These are phyloP conservation scores for Pyrrhia umbra DNA, from an alignment of 2,888 invertebrate genomes.

Conservation along the genomic window DNA sequence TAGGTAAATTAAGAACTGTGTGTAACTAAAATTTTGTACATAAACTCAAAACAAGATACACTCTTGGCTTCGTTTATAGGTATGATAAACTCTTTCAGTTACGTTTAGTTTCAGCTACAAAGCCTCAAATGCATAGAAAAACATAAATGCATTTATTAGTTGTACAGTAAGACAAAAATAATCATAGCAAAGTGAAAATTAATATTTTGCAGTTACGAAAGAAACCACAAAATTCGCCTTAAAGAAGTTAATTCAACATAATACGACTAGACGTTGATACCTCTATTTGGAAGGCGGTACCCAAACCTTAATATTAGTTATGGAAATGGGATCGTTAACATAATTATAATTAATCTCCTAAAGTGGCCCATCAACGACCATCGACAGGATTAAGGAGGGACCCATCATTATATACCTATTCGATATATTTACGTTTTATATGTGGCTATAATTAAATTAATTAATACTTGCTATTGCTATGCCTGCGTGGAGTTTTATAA, in stretches of 20 bases:
- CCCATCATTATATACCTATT: slow-evolving; percentile 33
- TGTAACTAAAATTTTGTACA: too few species aligned
- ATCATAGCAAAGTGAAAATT: too few species aligned
- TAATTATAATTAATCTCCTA: slow-evolving; percentile 79
- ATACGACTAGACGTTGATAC: slow-evolving; percentile 53
- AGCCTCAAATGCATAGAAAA: too few species aligned
- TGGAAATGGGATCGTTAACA: slow-evolving; percentile 78
- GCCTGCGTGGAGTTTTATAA: slow-evolving; percentile 15
- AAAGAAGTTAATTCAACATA: slow-evolving; percentile 37
- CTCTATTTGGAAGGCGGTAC: slow-evolving; percentile 64
- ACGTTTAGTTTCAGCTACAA: too few species aligned
- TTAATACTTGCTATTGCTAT: slow-evolving; percentile 40
- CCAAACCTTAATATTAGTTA: slow-evolving; percentile 75
- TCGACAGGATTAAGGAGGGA: slow-evolving; percentile 66
- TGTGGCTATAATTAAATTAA: slow-evolving; percentile 49
- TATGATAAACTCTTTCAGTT: too few species aligned
- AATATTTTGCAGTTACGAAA: too few species aligned
- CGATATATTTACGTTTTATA: slow-evolving; percentile 24
- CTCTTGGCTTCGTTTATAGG: too few species aligned
- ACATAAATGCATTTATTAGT: too few species aligned
- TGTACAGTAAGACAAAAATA: too few species aligned
- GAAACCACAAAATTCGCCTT: slow-evolving; percentile 23
- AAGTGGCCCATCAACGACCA: slow-evolving; percentile 67
- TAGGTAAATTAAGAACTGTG: too few species aligned
- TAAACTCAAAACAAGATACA: too few species aligned